These are phyloP conservation scores for Heliconius eleuchia DNA, from an alignment of 1,140 invertebrate species.

Conservation along the genomic window DNA sequence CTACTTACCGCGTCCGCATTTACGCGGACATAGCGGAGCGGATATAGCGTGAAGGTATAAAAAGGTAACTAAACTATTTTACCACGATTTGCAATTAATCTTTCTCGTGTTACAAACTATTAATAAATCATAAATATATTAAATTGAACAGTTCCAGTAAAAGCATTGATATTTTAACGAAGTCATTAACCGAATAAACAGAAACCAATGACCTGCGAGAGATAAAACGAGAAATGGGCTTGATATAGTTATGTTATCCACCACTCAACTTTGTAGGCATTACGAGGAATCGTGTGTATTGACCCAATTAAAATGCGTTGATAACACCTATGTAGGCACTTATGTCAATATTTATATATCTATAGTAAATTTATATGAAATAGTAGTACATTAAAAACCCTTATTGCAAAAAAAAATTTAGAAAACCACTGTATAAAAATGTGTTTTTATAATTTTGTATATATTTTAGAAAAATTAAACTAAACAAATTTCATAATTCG, in stretches of 20 bases:
- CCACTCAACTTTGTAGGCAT: constrained; percentile 37
- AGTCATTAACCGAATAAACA: constrained; percentile 40
- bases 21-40: too few relatives aligned
- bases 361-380: not conserved
- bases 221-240: constrained; percentile 38
- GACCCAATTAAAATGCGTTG: constrained; percentile 31
- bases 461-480: too few relatives aligned
- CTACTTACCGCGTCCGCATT: too few relatives aligned
- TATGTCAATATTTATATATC: not conserved
- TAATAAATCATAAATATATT: not conserved
- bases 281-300: constrained; percentile 30
- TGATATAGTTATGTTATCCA: constrained; percentile 34
- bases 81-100: not conserved
- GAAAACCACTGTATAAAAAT: not conserved
- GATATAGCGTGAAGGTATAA: too few relatives aligned
- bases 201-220: constrained; percentile 35
- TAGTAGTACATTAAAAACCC: not conserved
- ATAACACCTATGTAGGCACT: not conserved
- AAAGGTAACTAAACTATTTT: not conserved
- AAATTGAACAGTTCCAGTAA: not conserved
- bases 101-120: not conserved
- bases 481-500: too few relatives aligned
- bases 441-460: too few relatives aligned
- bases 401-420: not conserved
- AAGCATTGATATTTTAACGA: not conserved